phyloP scores from a whole-genome alignment of 64 coral and sea anemone species.

The Pachyseris speciosa region DNA sequence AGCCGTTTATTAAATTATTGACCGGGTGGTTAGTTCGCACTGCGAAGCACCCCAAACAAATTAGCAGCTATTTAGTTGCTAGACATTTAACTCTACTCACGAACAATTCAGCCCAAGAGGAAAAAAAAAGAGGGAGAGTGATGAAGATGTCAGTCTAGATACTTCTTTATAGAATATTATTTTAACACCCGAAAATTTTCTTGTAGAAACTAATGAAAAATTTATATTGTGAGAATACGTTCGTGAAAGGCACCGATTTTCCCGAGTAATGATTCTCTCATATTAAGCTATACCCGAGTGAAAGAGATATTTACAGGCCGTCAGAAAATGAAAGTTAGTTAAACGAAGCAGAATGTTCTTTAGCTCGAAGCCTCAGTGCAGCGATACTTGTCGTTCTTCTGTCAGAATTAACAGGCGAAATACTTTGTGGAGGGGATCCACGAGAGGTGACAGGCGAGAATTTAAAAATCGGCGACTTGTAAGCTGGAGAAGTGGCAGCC shows the following conservation, averaged over 20 bases:
- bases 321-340: slow-evolving; percentile 14
- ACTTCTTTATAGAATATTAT: neutral
- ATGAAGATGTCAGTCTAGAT: neutral
- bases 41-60: slow-evolving; percentile 56
- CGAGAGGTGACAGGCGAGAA: slow-evolving; percentile 37
- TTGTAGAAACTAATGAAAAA: slow-evolving; percentile 42
- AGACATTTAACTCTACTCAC: slow-evolving; percentile 2
- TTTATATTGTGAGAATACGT: neutral
- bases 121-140: neutral
- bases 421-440: slow-evolving; percentile 21
- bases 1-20: slow-evolving; percentile 92
- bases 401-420: slow-evolving; percentile 30
- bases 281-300: neutral
- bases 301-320: neutral
- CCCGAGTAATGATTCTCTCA: neutral
- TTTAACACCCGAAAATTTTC: neutral
- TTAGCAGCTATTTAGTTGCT: slow-evolving; percentile 36
- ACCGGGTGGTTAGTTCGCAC: slow-evolving; percentile 60
- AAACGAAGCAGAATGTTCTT: slow-evolving; percentile 74
- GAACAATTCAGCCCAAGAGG: slow-evolving; percentile 6
- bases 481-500: slow-evolving; percentile 26
- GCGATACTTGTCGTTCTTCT: slow-evolving; percentile 84
- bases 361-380: slow-evolving; percentile 72
- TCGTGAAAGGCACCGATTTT: neutral
- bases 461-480: slow-evolving; percentile 68